Percentiles rank a stretch among this genome's conserved stretches.
Evolutionary conservation across 2,797 vertebrate species (phyloP).

Genomic region (Chlorospingus flavigularis): DNA sequence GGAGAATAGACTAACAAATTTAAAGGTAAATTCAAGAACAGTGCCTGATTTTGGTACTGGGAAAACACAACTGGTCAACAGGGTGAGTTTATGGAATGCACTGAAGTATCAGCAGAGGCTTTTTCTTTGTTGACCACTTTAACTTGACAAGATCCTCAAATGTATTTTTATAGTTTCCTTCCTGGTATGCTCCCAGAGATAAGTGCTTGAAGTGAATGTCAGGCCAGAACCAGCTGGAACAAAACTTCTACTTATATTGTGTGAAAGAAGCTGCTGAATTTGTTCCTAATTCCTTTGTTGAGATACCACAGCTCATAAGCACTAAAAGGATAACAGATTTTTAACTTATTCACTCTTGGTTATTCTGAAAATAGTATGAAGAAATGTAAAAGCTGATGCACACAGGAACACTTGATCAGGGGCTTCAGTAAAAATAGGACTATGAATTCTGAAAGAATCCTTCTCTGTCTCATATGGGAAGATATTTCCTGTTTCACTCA

Average conservation of each 20-base stretch:
- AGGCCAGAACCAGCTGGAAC: neutral
- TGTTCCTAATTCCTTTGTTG: neutral
- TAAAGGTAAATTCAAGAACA: neutral
- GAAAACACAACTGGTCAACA: neutral
- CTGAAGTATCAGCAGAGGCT: neutral
- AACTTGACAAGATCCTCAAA: constrained; percentile 5
- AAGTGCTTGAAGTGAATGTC: constrained; percentile 5
- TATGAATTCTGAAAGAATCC: neutral
- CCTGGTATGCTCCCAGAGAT: constrained; percentile 1
- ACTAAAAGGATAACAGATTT: neutral
- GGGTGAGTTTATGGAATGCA: neutral
- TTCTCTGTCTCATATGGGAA: neutral
- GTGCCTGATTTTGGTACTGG: neutral
- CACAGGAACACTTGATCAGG: neutral
- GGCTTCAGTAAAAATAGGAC: neutral
- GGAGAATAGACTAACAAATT: neutral
- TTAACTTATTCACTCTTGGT: neutral
- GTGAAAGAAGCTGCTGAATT: neutral
- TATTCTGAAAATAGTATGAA: neutral
- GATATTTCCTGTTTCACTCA: neutral
- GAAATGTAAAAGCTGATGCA: neutral
- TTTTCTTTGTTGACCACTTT: neutral
- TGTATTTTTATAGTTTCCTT: constrained; percentile 36
- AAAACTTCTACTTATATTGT: neutral
- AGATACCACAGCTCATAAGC: neutral